Base-by-base conservation (phyloP, 2,888 invertebrate species). In the Ormyrus labotus region DNA sequence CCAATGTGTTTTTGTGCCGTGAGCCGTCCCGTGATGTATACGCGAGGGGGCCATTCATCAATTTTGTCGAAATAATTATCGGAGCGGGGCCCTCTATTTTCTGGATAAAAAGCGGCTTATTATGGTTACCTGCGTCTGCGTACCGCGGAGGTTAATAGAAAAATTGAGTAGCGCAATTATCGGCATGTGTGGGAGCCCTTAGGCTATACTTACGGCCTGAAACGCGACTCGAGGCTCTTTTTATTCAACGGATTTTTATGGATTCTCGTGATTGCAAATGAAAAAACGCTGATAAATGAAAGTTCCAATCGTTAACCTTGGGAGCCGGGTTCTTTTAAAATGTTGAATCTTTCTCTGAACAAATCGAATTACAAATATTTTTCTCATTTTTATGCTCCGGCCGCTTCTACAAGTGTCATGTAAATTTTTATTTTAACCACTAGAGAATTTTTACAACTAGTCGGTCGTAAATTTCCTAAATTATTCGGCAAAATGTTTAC, bases 11-110 rank as follows among this genome's bases (percentile, higher is more conserved):
- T 63, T 57, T 69, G 63, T 69, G 50, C 11, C n/a, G 34, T 8
- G 50, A 9, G 34, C 13, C 34, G 50, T 55, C 45, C 19, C 13
- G 63, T 34, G 34, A 34, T 34, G 34, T 34, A 34, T 34, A 34
- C 11, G 53, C 47, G 47, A 51, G 65, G 61, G 6, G 55, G 10
- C 64, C 58, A 68, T 78, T 78, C 81, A 78, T 78, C 81, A 81
- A 81, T 81, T 81, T 81, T 74, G 72, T 77, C 81, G 78, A 78
- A 81, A 81, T 81, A 81, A 81, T 81, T 81, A 81, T 75, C 70
- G 55, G 34, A 34, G 50, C 67, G 51, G 60, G 55, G 55, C 78
- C 45, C 74, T 34, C 55, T 70, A 71, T 81, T 73, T 71, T 78
- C 50, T 5, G 70, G 71, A 61, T 75, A 78, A 81, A 78, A 81